Evolutionary conservation across 2,797 vertebrate genomes (phyloP).

Genomic region (Acanthurus leucopareius): DNA sequence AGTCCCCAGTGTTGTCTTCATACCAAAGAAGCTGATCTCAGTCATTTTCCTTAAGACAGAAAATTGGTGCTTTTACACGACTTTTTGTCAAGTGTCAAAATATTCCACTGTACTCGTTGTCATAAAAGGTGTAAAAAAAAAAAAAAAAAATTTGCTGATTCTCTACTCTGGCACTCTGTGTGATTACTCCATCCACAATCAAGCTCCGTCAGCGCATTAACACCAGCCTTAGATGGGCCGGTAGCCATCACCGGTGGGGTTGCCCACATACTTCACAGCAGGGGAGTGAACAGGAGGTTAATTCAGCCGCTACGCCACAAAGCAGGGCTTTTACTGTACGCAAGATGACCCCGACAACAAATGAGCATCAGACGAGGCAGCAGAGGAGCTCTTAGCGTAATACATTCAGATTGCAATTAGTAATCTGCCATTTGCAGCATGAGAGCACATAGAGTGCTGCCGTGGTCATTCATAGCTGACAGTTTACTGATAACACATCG

Average conservation of each 20-base stretch:
- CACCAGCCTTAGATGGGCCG: slow-evolving; percentile 20
- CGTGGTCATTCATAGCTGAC: slow-evolving; percentile 21
- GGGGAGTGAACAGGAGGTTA: slow-evolving; percentile 43
- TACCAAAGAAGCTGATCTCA: slow-evolving; percentile 2
- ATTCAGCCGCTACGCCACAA: slow-evolving; percentile 44
- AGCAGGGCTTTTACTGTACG: slow-evolving; percentile 35
- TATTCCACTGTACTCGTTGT: slow-evolving; percentile 6
- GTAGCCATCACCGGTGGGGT: slow-evolving; percentile 46
- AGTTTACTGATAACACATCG: slow-evolving; percentile 24
- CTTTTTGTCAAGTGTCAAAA: slow-evolving; percentile 18
- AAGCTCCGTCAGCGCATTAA: slow-evolving; percentile 65
- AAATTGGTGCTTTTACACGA: slow-evolving; percentile 3
- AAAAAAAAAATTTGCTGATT: slow-evolving; percentile 44
- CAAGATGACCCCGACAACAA: slow-evolving; percentile 43
- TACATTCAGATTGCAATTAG: slow-evolving; percentile 51
- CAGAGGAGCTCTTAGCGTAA: slow-evolving; percentile 44
- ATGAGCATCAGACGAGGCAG: slow-evolving; percentile 23
- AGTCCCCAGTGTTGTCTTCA: not conserved
- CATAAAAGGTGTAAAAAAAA: slow-evolving; percentile 35
- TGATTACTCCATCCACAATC: slow-evolving; percentile 62
- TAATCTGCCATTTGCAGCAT: slow-evolving; percentile 43
- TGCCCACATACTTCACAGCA: slow-evolving; percentile 47
- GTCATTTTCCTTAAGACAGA: slow-evolving; percentile 10
- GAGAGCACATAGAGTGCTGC: slow-evolving; percentile 13
- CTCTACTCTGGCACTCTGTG: slow-evolving; percentile 56